Conservation (phyloP, 1,140 invertebrate species). For the Drosophila subpulchrella region DNA sequence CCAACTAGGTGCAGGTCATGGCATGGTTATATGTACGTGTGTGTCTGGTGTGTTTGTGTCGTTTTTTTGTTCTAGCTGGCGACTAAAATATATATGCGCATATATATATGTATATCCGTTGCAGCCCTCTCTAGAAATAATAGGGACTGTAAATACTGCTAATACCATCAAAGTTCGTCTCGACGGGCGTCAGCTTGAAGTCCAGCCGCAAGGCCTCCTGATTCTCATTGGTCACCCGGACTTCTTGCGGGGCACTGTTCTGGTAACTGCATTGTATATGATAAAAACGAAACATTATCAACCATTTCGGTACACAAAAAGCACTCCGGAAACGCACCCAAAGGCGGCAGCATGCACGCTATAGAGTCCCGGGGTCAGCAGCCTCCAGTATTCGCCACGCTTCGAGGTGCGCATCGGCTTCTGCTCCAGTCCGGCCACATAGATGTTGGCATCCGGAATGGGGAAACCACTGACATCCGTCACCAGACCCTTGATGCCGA, state of each 20-base stretch:
- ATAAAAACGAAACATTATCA: not conserved
- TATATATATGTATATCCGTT: slow-evolving; percentile 15
- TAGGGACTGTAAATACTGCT: slow-evolving; percentile 84
- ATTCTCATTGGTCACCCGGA: slow-evolving; percentile 76
- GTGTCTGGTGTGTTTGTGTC: not conserved
- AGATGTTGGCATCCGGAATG: slow-evolving; percentile 89
- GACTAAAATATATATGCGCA: slow-evolving; percentile 19
- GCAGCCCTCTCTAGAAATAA: slow-evolving; percentile 66
- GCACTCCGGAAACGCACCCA: slow-evolving; percentile 86
- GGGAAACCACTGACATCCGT: slow-evolving; percentile 86
- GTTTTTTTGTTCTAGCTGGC: slow-evolving; percentile 12
- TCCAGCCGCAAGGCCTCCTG: slow-evolving; percentile 76
- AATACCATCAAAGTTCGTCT: slow-evolving; percentile 83
- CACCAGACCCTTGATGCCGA: slow-evolving; percentile 91
- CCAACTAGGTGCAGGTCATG: slow-evolving; percentile 40
- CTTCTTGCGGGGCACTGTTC: slow-evolving; percentile 62
- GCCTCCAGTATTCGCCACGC: slow-evolving; percentile 94
- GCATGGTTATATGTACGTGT: slow-evolving; percentile 15
- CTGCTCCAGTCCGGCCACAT: slow-evolving; percentile 89
- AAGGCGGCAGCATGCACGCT: slow-evolving; percentile 88
- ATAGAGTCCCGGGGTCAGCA: slow-evolving; percentile 93
- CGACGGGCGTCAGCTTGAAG: slow-evolving; percentile 76
- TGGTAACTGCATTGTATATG: slow-evolving; percentile 59
- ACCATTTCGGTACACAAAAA: too few species aligned
- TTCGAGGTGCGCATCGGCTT: slow-evolving; percentile 89